Conservation (phyloP, 2,888 invertebrate species). For the Cheilosia grossa region DNA sequence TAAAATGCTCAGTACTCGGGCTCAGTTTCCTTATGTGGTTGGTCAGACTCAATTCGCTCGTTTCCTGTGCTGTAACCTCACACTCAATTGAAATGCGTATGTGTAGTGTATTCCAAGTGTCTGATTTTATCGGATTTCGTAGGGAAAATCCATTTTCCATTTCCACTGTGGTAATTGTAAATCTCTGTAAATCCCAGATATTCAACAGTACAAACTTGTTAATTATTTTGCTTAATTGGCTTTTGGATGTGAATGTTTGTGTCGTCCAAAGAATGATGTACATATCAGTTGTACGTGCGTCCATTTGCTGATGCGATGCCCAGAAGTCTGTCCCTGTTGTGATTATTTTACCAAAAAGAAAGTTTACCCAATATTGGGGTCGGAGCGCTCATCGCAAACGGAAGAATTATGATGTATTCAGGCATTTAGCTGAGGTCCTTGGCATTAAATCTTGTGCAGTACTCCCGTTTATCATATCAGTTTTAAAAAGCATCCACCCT, state of each 20-base stretch:
- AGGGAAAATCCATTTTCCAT: slow-evolving; percentile 46
- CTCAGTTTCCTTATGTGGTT: slow-evolving; percentile 39
- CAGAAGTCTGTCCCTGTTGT: slow-evolving; percentile 13
- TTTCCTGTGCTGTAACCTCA: slow-evolving; percentile 25
- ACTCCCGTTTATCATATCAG: slow-evolving; percentile 51
- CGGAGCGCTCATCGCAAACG: slow-evolving; percentile 24
- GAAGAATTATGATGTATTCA: slow-evolving; percentile 38
- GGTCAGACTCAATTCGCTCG: slow-evolving; percentile 23
- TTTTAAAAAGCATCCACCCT: slow-evolving; percentile 35
- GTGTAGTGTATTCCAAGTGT: slow-evolving; percentile 54
- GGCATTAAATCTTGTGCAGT: slow-evolving; percentile 49
- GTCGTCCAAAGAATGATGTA: slow-evolving; percentile 40
- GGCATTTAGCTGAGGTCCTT: slow-evolving; percentile 41
- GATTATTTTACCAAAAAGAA: slow-evolving; percentile 13
- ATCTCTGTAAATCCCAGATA: slow-evolving; percentile 59
- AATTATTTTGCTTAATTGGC: slow-evolving; percentile 63
- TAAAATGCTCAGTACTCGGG: slow-evolving; percentile 47
- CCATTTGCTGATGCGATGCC: slow-evolving; percentile 45
- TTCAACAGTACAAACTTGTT: slow-evolving; percentile 59
- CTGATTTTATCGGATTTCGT: slow-evolving; percentile 50
- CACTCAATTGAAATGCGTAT: slow-evolving; percentile 44
- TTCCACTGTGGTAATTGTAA: slow-evolving; percentile 36
- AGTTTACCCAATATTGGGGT: slow-evolving; percentile 13
- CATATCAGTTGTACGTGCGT: slow-evolving; percentile 24
- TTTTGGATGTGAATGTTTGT: slow-evolving; percentile 23